phyloP scores from a whole-genome alignment of 2,113 vertebrate genomes.

The Tapirus terrestris region DNA sequence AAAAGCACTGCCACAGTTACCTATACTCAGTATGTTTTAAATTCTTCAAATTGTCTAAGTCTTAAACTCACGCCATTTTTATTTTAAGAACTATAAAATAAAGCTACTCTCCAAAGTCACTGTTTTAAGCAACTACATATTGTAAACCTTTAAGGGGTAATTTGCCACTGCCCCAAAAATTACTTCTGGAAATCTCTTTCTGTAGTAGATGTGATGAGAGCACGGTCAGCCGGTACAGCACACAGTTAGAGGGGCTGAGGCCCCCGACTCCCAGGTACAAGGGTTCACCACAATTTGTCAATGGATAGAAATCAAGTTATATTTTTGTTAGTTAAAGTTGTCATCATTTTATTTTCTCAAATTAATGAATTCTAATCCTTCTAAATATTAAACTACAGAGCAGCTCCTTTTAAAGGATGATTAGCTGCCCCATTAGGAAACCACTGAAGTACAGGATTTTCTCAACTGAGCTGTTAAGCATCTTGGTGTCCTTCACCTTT shows the following conservation, averaged over 20 bases:
- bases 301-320: background rate
- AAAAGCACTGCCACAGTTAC: background rate
- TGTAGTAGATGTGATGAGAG: background rate
- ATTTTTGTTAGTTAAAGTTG: background rate
- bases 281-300: background rate
- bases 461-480: background rate
- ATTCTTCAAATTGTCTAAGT: background rate
- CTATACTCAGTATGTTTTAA: background rate
- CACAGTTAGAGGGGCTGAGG: background rate
- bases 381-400: background rate
- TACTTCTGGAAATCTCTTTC: background rate
- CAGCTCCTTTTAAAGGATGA: background rate
- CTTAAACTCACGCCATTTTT: conserved; percentile 27
- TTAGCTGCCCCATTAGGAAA: background rate
- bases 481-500: background rate
- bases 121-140: background rate
- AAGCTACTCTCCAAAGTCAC: background rate
- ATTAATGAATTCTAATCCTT: conserved; percentile 8
- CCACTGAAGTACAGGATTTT: background rate
- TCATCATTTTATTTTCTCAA: background rate
- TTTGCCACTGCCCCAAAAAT: background rate
- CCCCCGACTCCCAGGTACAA: background rate
- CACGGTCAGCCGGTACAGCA: accelerated
- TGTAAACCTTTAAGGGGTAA: background rate
- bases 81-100: conserved; percentile 29